A percentile compares a stretch with the other conserved stretches of the same genome.
Evolutionary conservation across 2,113 vertebrate species (phyloP).

Genomic region (Scomber colias): DNA sequence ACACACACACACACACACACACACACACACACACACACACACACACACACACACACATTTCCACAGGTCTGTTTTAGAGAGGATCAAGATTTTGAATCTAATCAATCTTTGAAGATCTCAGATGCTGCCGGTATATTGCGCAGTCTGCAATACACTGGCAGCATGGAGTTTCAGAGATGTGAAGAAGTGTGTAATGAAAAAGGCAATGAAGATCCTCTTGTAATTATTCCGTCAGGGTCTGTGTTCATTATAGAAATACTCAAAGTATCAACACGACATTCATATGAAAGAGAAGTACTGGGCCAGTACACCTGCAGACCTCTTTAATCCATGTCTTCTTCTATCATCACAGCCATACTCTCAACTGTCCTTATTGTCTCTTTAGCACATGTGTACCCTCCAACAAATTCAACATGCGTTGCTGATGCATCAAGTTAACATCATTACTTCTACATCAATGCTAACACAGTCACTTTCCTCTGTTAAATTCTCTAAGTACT

Average conservation of each 20-base stretch:
- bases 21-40: background rate
- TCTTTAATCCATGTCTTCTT: background rate
- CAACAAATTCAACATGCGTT: slow-evolving; percentile 8
- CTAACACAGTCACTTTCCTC: slow-evolving; percentile 35
- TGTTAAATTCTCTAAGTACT: slow-evolving; percentile 38
- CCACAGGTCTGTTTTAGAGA: too few relatives aligned
- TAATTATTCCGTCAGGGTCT: background rate
- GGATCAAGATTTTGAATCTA: background rate
- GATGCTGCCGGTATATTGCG: too few relatives aligned
- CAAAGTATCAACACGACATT: background rate
- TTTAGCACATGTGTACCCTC: background rate
- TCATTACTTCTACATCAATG: slow-evolving; percentile 33
- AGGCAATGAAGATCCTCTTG: background rate
- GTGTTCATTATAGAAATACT: background rate
- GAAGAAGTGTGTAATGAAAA: background rate
- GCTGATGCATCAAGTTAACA: slow-evolving; percentile 28
- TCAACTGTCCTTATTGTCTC: background rate
- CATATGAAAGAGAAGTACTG: too few relatives aligned
- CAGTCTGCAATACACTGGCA: too few relatives aligned
- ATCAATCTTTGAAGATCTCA: too few relatives aligned
- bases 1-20: background rate
- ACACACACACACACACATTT: background rate
- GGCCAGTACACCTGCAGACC: background rate
- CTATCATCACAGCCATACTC: background rate
- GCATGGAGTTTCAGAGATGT: too few relatives aligned